These are phyloP conservation scores for Drosophila fuyamai DNA, from an alignment of 1,140 invertebrate genomes.

Conservation along the genomic window DNA sequence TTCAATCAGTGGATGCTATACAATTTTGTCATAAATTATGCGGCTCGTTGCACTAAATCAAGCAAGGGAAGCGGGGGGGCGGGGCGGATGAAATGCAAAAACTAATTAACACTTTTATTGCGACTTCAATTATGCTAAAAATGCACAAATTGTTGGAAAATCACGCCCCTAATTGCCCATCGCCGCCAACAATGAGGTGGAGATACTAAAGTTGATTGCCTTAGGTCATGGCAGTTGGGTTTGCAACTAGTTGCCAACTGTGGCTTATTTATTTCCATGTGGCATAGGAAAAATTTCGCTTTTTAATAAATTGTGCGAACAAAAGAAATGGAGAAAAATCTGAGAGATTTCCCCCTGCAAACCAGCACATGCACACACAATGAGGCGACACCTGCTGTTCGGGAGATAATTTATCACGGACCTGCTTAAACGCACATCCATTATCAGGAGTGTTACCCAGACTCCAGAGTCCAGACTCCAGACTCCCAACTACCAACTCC, in stretches of 20 bases:
- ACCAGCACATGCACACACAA: constrained; percentile 63
- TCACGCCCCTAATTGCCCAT: constrained; percentile 81
- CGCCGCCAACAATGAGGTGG: constrained; percentile 49
- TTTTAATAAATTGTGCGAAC: constrained; percentile 72
- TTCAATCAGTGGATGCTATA: constrained; percentile 63
- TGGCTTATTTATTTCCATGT: constrained; percentile 63
- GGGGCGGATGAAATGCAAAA: constrained; percentile 60
- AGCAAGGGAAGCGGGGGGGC: constrained; percentile 28
- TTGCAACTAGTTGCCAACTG: constrained; percentile 36
- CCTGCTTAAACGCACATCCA: constrained; percentile 80
- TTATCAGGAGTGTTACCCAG: constrained; percentile 53
- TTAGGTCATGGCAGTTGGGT: constrained; percentile 75
- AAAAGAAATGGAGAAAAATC: constrained; percentile 49
- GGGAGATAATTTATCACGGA: constrained; percentile 67
- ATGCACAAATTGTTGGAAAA: constrained; percentile 77
- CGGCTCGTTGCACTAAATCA: constrained; percentile 75
- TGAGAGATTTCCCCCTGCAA: constrained; percentile 40
- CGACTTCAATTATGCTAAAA: constrained; percentile 80
- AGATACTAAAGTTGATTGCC: constrained; percentile 56
- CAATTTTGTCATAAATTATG: constrained; percentile 77
- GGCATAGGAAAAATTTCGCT: constrained; percentile 56
- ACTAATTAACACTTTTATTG: constrained; percentile 83
- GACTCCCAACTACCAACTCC: constrained; percentile 33
- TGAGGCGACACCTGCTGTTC: constrained; percentile 72
- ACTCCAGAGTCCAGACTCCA: constrained; percentile 31